These are phyloP conservation scores for Diorhabda carinulata DNA, from an alignment of 1,140 invertebrate genomes.

Conservation along the genomic window DNA sequence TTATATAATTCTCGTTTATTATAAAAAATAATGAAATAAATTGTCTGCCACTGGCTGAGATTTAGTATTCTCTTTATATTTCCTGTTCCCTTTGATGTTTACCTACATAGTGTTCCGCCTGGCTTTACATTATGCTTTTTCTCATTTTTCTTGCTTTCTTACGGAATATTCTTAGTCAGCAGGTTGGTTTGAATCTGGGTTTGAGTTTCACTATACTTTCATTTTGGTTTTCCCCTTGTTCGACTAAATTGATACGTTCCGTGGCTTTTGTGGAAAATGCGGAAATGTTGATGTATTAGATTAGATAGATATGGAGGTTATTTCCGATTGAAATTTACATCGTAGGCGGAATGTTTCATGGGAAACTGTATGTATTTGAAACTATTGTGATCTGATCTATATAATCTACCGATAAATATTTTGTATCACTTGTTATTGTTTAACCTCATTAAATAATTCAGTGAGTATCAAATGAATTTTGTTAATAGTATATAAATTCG, in stretches of 20 bases:
- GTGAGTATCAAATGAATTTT: too few species aligned
- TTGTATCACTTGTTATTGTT: too few species aligned
- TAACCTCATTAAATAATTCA: too few species aligned
- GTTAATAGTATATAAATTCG: too few species aligned
- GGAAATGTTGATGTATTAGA: not conserved
- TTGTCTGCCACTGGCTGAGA: not conserved
- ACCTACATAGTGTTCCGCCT: constrained; percentile 24
- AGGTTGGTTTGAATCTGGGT: constrained; percentile 6
- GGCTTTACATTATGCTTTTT: constrained; percentile 16
- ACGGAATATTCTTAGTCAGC: constrained; percentile 26
- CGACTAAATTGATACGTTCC: constrained; percentile 2
- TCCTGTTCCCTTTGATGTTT: constrained; percentile 32
- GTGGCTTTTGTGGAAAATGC: not conserved
- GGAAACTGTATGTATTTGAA: not conserved
- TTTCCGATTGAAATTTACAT: not conserved
- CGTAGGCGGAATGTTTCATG: not conserved
- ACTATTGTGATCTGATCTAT: not conserved
- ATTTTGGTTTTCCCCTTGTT: not conserved
- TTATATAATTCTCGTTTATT: too few species aligned
- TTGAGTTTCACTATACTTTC: constrained; percentile 1
- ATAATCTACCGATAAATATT: too few species aligned
- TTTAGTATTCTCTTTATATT: constrained; percentile 29
- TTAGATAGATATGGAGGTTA: not conserved
- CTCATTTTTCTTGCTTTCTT: constrained; percentile 20
- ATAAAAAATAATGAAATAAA: not conserved